Evolutionary conservation across 2,113 vertebrate species (phyloP), one percentile per base, ranked within the genome.

Genomic region (Maylandia zebra): DNA sequence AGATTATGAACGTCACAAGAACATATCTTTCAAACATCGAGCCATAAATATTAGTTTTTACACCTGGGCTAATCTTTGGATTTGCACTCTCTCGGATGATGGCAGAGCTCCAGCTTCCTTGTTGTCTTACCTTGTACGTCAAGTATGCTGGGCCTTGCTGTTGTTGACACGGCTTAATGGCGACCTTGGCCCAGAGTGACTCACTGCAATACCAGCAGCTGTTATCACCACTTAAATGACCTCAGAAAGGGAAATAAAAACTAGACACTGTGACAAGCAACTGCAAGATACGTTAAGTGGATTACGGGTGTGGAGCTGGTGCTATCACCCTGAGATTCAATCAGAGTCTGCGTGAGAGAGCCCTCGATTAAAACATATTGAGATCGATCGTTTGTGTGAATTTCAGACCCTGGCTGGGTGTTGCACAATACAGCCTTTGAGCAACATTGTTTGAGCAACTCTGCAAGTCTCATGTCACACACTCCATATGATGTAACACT

Each of bases 391-490:
- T 56, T 61, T 27, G 27, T 32, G 57, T 27, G 56, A 14, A 53
- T 87, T 84, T 56, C 36, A 84, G 55, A 57, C 27, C 17, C 14
- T 17, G 50, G 11, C 9, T 30, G 53, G 4, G 9, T 19, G 86
- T 91, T 91, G 83, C 86, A 82, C 85, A 92, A 93, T 50, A 50
- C 83, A 0, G 83, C 48, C 81, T 88, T 93, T 91, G 43, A 90
- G 89, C 90, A 90, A 87, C 59, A 34, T 52, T 78, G 27, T 78
- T 78, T 78, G 45, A 90, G 90, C 90, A 90, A 86, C 66, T 87
- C 81, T 92, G 88, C 85, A 86, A 88, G 57, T 52, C 48, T 66
- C 76, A 66, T 83, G 84, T 85, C 84, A 17, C 83, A 83, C 32
- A 16, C 6, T 55, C 12, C 30, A 6, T 57, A 69, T 89, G 85